Conservation (phyloP, 2,888 invertebrate species). For the Chorisops tibialis region DNA sequence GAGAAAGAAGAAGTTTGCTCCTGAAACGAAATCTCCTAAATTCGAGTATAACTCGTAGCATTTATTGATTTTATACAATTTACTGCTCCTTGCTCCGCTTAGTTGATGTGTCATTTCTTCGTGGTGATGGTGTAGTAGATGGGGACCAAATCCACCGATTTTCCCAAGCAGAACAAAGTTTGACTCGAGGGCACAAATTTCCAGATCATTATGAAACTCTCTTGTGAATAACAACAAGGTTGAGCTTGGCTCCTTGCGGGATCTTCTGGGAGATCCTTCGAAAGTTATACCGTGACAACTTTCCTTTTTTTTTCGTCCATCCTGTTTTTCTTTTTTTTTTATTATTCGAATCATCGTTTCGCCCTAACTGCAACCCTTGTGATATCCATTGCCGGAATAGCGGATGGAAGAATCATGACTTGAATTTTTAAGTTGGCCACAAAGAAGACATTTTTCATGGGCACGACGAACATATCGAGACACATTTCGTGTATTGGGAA, state of each 20-base stretch:
- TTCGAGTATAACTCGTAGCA: too few relatives aligned
- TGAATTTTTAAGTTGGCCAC: constrained; percentile 31
- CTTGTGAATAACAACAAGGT: constrained; percentile 33
- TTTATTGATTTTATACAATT: too few relatives aligned
- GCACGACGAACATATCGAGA: constrained; percentile 16
- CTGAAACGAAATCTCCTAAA: too few relatives aligned
- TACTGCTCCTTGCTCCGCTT: too few relatives aligned
- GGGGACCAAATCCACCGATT: too few relatives aligned
- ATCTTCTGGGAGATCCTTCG: too few relatives aligned
- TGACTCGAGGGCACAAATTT: constrained; percentile 31
- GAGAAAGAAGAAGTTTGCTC: too few relatives aligned
- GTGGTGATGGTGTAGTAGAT: too few relatives aligned
- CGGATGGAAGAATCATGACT: constrained; percentile 29
- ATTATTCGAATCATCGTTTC: background rate
- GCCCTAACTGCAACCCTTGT: background rate
- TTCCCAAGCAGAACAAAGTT: background rate
- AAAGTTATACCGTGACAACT: background rate
- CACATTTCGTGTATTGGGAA: constrained; percentile 9
- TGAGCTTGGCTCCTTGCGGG: constrained; percentile 7
- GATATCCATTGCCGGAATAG: background rate
- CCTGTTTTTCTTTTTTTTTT: constrained; percentile 1
- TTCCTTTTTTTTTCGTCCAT: background rate
- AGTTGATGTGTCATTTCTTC: too few relatives aligned
- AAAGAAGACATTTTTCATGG: constrained; percentile 31
- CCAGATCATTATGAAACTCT: constrained; percentile 33